These are phyloP conservation scores for Pachyseris speciosa DNA, from an alignment of 64 coral and sea anemone species.

Conservation along the genomic window DNA sequence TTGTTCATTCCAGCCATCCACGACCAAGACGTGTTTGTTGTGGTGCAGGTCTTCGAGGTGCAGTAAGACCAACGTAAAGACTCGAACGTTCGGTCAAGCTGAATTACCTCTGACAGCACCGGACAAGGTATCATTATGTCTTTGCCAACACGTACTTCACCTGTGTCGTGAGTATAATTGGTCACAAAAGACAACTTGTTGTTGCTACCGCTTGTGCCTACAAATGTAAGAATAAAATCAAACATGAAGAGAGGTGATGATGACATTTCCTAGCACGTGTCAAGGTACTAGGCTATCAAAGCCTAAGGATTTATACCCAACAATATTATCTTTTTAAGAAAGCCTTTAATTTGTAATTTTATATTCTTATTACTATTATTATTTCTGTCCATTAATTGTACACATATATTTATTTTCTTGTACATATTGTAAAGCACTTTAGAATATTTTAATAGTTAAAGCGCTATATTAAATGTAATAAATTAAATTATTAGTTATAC, in stretches of 20 bases:
- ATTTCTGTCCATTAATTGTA: too few relatives aligned
- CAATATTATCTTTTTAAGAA: too few relatives aligned
- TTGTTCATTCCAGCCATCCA: conserved; percentile 4
- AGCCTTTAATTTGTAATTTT: too few relatives aligned
- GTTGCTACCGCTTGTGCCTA: background rate
- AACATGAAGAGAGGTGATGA: background rate
- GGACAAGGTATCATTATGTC: background rate
- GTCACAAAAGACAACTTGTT: background rate
- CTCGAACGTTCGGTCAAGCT: background rate
- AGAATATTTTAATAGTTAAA: too few relatives aligned
- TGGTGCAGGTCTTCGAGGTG: background rate
- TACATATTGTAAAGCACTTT: too few relatives aligned
- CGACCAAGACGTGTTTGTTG: background rate
- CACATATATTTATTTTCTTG: too few relatives aligned
- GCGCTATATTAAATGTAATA: too few relatives aligned
- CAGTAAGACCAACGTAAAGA: background rate
- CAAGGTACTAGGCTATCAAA: too few relatives aligned
- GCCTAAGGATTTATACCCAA: too few relatives aligned
- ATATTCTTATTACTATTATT: too few relatives aligned
- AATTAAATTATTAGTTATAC: too few relatives aligned
- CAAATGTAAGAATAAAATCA: background rate
- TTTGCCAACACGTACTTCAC: background rate
- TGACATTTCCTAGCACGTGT: background rate
- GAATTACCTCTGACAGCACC: conserved; percentile 2
- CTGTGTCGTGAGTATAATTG: background rate